Conservation (phyloP, 2,113 vertebrate species). For the Stictonetta naevosa region DNA sequence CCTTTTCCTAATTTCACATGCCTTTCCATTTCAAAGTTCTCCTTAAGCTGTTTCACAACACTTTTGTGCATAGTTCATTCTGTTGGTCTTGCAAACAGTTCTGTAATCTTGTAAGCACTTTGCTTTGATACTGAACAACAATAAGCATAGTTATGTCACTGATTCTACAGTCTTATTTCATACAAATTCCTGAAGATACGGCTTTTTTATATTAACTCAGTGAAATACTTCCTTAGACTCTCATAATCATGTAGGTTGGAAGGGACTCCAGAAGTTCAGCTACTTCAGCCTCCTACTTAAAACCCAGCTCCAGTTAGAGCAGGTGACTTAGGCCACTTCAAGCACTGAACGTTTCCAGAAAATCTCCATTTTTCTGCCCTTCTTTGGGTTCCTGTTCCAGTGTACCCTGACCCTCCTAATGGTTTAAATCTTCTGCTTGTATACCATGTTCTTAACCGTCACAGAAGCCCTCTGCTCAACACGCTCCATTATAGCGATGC, state of each 20-base stretch:
- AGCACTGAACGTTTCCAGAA: neutral
- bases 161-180: neutral
- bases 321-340: neutral
- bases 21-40: neutral
- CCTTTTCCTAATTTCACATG: neutral
- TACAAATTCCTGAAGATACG: neutral
- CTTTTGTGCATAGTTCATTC: neutral
- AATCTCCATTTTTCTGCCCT: neutral
- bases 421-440: neutral
- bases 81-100: neutral
- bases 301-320: neutral
- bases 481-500: accelerated
- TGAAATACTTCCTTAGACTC: neutral
- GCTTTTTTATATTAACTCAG: neutral
- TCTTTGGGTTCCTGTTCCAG: neutral
- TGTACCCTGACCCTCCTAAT: neutral
- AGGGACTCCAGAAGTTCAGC: neutral
- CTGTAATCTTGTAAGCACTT: neutral
- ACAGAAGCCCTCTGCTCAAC: neutral
- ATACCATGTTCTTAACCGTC: neutral
- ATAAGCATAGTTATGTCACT: neutral
- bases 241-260: neutral
- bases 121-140: neutral
- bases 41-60: neutral
- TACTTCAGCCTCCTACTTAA: neutral